Evolutionary conservation across 2,797 vertebrate genomes (phyloP).

Genomic region (Hapalemur alaotrensis): DNA sequence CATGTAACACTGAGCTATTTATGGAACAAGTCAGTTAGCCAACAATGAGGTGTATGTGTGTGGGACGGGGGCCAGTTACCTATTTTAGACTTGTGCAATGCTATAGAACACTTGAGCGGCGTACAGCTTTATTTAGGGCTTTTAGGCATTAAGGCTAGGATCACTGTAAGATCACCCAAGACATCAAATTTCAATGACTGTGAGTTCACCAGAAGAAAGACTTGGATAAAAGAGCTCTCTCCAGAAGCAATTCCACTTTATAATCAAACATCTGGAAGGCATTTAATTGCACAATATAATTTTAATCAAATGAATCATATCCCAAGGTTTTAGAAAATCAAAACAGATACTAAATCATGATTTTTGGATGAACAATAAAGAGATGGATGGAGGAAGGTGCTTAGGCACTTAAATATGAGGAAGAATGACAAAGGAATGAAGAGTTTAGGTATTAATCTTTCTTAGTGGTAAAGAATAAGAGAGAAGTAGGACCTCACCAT

Average conservation of each 20-base stretch:
- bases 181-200: background rate
- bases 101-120: conserved; percentile 31
- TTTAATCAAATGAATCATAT: conserved; percentile 5
- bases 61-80: conserved; percentile 43
- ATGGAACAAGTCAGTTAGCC: conserved; percentile 50
- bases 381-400: background rate
- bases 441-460: background rate
- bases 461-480: background rate
- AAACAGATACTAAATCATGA: conserved; percentile 8
- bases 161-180: background rate
- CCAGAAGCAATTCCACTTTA: background rate
- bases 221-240: background rate
- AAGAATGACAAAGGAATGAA: background rate
- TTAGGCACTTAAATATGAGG: background rate
- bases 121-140: conserved; percentile 42
- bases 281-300: background rate
- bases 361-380: background rate
- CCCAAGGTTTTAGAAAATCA: background rate
- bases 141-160: background rate
- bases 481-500: background rate
- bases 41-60: background rate
- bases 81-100: conserved; percentile 63
- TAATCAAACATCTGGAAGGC: conserved; percentile 15
- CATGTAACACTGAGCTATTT: conserved; percentile 68
- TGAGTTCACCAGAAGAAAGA: background rate